phyloP scores from a whole-genome alignment of 2,797 vertebrate genomes.

The Novumbra hubbsi region DNA sequence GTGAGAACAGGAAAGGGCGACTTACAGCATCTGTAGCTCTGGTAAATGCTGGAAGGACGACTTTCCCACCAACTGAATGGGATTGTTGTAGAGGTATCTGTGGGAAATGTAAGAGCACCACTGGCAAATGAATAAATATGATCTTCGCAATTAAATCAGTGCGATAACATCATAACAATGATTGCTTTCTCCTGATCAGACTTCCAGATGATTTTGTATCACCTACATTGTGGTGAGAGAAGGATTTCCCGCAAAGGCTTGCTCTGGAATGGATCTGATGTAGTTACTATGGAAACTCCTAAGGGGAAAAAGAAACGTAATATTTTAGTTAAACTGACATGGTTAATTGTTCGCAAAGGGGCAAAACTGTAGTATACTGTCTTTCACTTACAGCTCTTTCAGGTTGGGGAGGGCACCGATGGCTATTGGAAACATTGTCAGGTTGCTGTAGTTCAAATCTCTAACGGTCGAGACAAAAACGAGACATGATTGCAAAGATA shows the following conservation, averaged over 20 bases:
- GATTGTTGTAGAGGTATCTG: conserved; percentile 87
- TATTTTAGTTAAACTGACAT: conserved; percentile 19
- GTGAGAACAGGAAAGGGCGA: conserved; percentile 23
- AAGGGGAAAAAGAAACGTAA: conserved; percentile 45
- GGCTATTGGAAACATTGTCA: conserved; percentile 80
- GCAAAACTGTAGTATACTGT: conserved; percentile 30
- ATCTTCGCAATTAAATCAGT: neutral
- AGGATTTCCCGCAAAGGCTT: conserved; percentile 82
- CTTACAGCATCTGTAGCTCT: conserved; percentile 82
- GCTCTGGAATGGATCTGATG: conserved; percentile 81
- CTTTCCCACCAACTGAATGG: conserved; percentile 79
- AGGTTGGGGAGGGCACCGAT: conserved; percentile 80
- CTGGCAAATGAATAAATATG: neutral
- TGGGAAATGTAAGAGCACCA: conserved; percentile 14
- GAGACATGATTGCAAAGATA: neutral
- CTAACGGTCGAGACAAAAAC: conserved; percentile 50
- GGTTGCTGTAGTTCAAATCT: conserved; percentile 87
- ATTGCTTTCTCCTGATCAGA: neutral
- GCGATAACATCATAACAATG: neutral
- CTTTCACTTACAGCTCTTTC: conserved; percentile 82
- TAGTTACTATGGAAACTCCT: conserved; percentile 88
- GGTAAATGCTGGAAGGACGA: conserved; percentile 84
- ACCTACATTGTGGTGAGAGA: conserved; percentile 86
- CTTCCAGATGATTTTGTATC: neutral
- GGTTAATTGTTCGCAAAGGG: conserved; percentile 36